A percentile compares a stretch with the other conserved stretches of the same genome.
Evolutionary conservation across 2,888 invertebrate genomes (phyloP).

Genomic region (Trichacis sp.): DNA sequence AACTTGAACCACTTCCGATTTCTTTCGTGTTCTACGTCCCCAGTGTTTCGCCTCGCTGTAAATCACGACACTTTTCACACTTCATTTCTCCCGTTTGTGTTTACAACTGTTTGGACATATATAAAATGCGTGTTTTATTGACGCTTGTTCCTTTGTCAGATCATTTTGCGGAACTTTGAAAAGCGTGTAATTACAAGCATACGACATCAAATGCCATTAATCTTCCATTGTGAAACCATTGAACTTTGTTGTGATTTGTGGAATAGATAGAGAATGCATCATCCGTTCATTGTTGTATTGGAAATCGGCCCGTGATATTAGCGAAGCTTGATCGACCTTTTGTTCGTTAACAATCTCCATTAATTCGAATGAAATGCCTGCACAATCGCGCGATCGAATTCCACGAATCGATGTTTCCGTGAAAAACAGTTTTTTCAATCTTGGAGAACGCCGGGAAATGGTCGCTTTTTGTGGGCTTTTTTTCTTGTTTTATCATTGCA

Average conservation of each 20-base stretch:
- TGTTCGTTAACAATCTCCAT: conserved; percentile 4
- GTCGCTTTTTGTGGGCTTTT: no score
- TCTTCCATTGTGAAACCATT: conserved; percentile 32
- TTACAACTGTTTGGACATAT: conserved; percentile 3
- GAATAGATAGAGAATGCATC: conserved; percentile 40
- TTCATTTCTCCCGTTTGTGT: background rate
- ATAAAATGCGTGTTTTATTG: conserved; percentile 6
- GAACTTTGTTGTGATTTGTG: conserved; percentile 43
- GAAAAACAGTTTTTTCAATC: no score
- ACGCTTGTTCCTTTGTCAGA: background rate
- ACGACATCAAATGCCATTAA: conserved; percentile 42
- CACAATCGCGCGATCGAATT: background rate
- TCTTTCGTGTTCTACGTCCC: background rate
- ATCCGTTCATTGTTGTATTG: conserved; percentile 28
- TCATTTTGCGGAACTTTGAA: conserved; percentile 6
- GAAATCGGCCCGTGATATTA: conserved; percentile 15
- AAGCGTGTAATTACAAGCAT: conserved; percentile 41
- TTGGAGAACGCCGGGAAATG: background rate
- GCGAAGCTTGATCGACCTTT: conserved; percentile 31
- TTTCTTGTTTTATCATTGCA: no score
- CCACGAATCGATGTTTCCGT: no score
- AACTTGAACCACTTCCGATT: background rate
- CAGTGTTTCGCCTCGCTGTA: background rate
- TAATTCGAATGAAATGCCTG: conserved; percentile 28
- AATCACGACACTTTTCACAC: conserved; percentile 2